Conservation (phyloP, 2,113 vertebrate species). For the Psittacula cyanocephala region DNA sequence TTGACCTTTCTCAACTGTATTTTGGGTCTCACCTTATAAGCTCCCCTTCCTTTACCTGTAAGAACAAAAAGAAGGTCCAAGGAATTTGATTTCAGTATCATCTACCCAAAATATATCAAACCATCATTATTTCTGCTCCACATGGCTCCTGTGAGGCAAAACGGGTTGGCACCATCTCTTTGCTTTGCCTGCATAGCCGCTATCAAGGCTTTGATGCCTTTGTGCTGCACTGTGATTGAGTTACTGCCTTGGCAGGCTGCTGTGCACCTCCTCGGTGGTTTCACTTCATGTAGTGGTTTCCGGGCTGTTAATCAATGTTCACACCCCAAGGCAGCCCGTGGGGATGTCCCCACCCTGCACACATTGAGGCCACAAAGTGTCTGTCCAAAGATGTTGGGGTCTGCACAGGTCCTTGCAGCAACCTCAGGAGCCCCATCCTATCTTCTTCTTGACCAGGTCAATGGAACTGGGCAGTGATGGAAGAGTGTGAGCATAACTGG, state of each 20-base stretch:
- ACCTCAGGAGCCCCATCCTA: not conserved
- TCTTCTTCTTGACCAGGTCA: not conserved
- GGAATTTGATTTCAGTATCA: not conserved
- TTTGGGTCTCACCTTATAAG: not conserved
- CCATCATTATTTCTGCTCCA: not conserved
- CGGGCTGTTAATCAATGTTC: not conserved
- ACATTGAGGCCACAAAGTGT: accelerated
- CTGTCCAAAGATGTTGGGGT: not conserved
- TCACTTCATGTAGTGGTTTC: not conserved
- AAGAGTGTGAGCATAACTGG: not conserved
- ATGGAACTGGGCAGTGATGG: accelerated
- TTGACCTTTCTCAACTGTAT: not conserved
- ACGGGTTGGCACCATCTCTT: not conserved
- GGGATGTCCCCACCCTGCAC: not conserved
- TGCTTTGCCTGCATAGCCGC: not conserved
- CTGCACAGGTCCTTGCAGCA: not conserved
- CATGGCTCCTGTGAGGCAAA: not conserved
- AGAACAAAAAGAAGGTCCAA: not conserved
- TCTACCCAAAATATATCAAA: not conserved
- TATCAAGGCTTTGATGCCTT: not conserved
- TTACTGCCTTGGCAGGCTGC: not conserved
- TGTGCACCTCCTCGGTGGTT: not conserved
- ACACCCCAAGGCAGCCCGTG: not conserved
- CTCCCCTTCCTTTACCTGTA: not conserved
- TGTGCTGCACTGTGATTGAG: not conserved